These are phyloP conservation scores for Nesoenas mayeri DNA, from an alignment of 2,113 vertebrate genomes.

Conservation along the genomic window DNA sequence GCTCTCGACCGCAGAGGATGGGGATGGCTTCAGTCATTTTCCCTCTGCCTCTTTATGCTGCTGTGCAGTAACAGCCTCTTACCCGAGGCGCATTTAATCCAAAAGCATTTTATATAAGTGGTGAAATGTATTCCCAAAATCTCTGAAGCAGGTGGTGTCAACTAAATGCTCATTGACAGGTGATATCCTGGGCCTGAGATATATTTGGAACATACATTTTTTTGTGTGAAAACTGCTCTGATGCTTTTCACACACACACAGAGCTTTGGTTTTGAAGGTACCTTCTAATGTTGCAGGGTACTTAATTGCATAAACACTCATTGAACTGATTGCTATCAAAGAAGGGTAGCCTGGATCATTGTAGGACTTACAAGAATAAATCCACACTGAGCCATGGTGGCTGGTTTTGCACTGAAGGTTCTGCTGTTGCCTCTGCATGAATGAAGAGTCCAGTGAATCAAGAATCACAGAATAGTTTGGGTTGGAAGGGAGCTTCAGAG, in stretches of 20 bases:
- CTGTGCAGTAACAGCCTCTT: background rate
- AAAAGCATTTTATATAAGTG: background rate
- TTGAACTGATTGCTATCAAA: background rate
- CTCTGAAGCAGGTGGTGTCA: background rate
- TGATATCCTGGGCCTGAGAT: background rate
- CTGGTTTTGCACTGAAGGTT: background rate
- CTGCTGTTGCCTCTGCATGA: background rate
- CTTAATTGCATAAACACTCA: background rate
- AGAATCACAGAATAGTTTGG: no score
- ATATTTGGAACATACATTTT: background rate
- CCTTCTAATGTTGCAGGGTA: background rate
- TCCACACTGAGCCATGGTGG: background rate
- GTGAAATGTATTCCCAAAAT: background rate
- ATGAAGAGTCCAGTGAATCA: background rate
- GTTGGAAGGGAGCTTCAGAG: no score
- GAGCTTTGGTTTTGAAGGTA: background rate
- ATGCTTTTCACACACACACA: background rate
- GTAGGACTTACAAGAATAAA: background rate
- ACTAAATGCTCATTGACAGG: background rate
- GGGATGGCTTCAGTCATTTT: background rate
- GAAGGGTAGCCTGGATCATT: background rate
- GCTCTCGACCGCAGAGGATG: background rate
- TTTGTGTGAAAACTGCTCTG: background rate
- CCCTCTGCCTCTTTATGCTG: background rate
- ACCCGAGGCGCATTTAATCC: background rate